These are phyloP conservation scores for Notamacropus eugenii DNA, from an alignment of 2,797 vertebrate species.

Conservation along the genomic window DNA sequence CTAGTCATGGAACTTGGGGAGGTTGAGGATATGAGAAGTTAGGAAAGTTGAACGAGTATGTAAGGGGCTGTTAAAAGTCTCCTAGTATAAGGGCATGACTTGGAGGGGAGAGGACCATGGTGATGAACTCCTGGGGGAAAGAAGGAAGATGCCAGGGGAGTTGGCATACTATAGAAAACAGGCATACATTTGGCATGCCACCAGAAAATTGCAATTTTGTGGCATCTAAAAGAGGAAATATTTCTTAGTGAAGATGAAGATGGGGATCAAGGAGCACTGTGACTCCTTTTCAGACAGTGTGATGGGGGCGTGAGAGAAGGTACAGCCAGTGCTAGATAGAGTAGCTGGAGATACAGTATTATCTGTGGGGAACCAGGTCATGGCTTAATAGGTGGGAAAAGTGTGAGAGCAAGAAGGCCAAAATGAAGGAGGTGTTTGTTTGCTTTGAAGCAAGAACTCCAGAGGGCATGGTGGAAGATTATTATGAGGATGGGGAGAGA, in stretches of 20 bases:
- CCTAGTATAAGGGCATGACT: not conserved
- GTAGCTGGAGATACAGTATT: not conserved
- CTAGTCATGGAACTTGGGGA: not conserved
- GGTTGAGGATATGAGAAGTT: not conserved
- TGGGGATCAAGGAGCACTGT: not conserved
- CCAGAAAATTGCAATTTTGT: not conserved
- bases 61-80: not conserved
- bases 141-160: not conserved
- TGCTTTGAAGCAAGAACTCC: not conserved
- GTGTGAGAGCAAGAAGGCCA: not conserved
- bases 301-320: not conserved
- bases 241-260: not conserved
- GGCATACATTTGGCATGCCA: not conserved
- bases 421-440: not conserved
- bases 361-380: not conserved
- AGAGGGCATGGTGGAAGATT: not conserved
- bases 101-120: not conserved
- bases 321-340: not conserved
- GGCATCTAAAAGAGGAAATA: not conserved
- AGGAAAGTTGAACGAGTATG: not conserved
- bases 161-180: not conserved
- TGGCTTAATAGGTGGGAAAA: not conserved
- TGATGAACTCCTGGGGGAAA: not conserved
- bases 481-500: not conserved
- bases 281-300: not conserved